Conservation (phyloP, 2,113 vertebrate species). For the Acanthochromis polyacanthus region DNA sequence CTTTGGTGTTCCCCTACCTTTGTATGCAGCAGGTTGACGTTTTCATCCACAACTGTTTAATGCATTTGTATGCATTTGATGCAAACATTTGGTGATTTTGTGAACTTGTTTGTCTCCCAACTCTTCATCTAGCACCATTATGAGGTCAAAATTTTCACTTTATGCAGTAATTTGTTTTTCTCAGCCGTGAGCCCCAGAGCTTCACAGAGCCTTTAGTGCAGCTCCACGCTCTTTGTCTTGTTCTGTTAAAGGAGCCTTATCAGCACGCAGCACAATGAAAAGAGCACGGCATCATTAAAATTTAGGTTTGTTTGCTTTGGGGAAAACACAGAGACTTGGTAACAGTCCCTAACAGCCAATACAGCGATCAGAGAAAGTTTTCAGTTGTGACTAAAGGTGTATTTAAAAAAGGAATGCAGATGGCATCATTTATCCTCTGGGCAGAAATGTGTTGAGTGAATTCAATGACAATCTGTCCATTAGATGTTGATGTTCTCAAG, state of each 20-base stretch:
- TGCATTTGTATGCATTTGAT: background rate
- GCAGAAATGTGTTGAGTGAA: background rate
- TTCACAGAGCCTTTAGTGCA: background rate
- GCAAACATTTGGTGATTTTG: background rate
- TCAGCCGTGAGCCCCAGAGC: background rate
- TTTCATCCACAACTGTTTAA: background rate
- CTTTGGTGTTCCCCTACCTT: background rate
- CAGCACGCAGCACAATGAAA: background rate
- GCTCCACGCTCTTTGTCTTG: background rate
- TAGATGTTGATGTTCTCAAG: conserved; percentile 6
- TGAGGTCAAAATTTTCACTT: background rate
- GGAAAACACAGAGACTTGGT: background rate
- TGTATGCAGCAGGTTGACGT: background rate
- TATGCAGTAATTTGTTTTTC: background rate
- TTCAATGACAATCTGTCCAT: conserved; percentile 9
- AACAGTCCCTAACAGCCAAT: background rate
- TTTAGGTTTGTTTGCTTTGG: background rate
- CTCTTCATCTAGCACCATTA: background rate
- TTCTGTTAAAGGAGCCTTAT: background rate
- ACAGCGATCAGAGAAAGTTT: conserved; percentile 7
- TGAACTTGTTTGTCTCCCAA: background rate
- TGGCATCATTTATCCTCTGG: background rate
- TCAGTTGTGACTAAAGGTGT: background rate
- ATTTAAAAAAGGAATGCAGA: background rate
- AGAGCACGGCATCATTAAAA: background rate